phyloP scores from a whole-genome alignment of 2,113 vertebrate species.

The Hippolais icterina region DNA sequence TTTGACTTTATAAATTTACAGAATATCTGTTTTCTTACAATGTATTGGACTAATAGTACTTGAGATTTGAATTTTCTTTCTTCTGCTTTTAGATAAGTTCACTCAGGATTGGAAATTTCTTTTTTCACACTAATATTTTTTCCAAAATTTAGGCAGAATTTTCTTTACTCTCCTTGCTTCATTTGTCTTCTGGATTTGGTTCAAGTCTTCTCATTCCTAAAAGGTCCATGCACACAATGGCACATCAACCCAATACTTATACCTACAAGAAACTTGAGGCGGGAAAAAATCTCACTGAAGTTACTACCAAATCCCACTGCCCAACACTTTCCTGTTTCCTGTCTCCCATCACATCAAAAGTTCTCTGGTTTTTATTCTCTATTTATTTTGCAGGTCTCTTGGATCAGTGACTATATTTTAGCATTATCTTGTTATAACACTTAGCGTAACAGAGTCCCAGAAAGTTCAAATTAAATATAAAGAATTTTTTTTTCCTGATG shows the following conservation, averaged over 20 bases:
- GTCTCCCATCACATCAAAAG: background rate
- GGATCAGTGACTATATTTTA: background rate
- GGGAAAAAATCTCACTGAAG: background rate
- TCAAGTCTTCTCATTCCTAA: background rate
- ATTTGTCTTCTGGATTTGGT: background rate
- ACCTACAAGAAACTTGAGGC: rapidly evolving
- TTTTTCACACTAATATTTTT: background rate
- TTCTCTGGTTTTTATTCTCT: background rate
- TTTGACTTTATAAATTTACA: background rate
- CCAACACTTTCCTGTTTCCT: background rate
- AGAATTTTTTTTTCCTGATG: background rate
- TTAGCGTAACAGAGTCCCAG: background rate
- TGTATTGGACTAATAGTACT: background rate
- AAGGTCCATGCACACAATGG: background rate
- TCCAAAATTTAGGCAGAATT: background rate
- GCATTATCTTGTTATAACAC: background rate
- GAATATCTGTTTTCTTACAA: background rate
- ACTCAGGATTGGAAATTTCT: background rate
- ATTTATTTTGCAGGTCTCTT: background rate
- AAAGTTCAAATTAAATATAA: background rate
- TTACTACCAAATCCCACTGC: no score
- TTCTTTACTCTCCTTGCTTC: background rate
- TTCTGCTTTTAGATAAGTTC: background rate
- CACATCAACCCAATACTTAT: rapidly evolving
- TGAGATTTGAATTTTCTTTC: background rate